These are phyloP conservation scores for Paraplagusia blochii DNA, from an alignment of 2,113 vertebrate species.

Conservation along the genomic window DNA sequence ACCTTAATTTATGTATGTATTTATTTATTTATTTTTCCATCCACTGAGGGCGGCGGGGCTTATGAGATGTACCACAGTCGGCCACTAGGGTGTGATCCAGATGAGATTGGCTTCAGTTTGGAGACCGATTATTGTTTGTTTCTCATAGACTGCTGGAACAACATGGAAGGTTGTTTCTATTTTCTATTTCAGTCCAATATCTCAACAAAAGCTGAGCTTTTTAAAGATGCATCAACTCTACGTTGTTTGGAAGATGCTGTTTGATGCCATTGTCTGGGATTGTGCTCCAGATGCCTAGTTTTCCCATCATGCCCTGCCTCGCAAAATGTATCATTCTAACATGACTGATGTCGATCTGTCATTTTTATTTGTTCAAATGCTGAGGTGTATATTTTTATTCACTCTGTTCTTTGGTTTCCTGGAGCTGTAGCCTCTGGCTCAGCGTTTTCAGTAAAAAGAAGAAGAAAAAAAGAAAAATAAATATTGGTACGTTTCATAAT, in stretches of 20 bases:
- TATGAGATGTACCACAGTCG: not conserved
- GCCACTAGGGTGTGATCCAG: not conserved
- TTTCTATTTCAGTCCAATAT: not conserved
- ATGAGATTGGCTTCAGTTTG: not conserved
- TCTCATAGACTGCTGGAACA: not conserved
- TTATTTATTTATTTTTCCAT: no score
- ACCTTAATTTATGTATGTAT: no score
- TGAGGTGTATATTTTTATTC: slow-evolving; percentile 63
- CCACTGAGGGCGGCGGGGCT: not conserved
- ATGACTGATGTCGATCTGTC: slow-evolving; percentile 32
- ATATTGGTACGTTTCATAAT: slow-evolving; percentile 33
- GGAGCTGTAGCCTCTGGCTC: slow-evolving; percentile 53
- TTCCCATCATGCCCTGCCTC: slow-evolving; percentile 44
- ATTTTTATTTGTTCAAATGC: slow-evolving; percentile 60
- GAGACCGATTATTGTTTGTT: not conserved
- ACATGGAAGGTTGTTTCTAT: not conserved
- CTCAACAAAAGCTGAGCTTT: not conserved
- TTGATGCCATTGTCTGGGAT: no score
- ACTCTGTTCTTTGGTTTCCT: slow-evolving; percentile 59
- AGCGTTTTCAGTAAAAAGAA: slow-evolving; percentile 70
- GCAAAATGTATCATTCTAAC: slow-evolving; percentile 36
- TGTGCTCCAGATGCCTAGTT: not conserved
- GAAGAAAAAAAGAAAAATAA: slow-evolving; percentile 38
- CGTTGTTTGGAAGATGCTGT: not conserved
- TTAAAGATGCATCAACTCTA: not conserved